A percentile compares a stretch with the other conserved stretches of the same genome.
Conservation (phyloP, 2,797 vertebrate genomes). For the Eulemur coronatus region DNA sequence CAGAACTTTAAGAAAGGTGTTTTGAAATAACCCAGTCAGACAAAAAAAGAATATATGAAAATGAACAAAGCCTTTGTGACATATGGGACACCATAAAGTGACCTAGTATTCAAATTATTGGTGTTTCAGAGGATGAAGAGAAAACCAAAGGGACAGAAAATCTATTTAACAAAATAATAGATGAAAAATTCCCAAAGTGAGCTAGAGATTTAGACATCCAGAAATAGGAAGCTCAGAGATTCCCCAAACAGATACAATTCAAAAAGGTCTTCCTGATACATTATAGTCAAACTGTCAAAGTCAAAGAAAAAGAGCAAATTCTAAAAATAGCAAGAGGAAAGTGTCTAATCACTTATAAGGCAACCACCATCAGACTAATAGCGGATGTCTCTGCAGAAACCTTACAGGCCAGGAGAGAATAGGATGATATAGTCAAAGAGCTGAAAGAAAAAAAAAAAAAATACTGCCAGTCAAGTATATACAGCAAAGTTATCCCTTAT, state of each 20-base stretch:
- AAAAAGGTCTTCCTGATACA: not conserved
- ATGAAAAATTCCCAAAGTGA: not conserved
- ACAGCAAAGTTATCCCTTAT: not conserved
- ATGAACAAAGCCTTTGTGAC: not conserved
- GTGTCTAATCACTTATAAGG: not conserved
- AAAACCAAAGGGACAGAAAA: not conserved
- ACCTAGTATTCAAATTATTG: not conserved
- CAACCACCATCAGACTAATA: not conserved
- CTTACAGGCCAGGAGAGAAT: not conserved
- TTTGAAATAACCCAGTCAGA: not conserved
- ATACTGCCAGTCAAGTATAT: not conserved
- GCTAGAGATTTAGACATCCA: not conserved
- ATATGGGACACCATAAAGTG: not conserved
- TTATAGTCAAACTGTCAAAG: not conserved
- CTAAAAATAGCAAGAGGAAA: not conserved
- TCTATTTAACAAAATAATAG: not conserved
- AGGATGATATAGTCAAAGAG: not conserved
- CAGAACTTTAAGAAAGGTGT: not conserved
- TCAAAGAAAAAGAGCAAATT: not conserved
- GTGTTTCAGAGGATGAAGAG: not conserved
- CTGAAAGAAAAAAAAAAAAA: not conserved
- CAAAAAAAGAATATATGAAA: not conserved
- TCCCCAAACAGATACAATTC: not conserved
- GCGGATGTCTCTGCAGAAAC: not conserved
- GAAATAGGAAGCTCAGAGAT: not conserved